A percentile compares a stretch with the other conserved stretches of the same genome.
These are phyloP conservation scores for Amitus sp. DNA, from an alignment of 2,888 invertebrate genomes.

Conservation along the genomic window DNA sequence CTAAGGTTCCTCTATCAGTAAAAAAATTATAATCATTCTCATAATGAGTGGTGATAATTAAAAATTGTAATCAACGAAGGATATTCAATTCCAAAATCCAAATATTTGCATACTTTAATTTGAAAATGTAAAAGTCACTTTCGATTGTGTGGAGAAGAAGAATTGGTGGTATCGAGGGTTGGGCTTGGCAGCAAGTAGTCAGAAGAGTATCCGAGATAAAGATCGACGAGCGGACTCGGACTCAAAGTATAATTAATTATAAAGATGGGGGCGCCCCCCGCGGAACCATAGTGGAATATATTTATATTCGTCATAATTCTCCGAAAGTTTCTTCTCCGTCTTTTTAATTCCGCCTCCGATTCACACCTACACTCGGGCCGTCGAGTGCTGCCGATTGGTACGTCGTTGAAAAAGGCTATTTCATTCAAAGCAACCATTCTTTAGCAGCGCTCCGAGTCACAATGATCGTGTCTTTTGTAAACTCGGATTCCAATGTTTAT, in stretches of 20 bases:
- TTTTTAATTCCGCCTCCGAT: conserved; percentile 41
- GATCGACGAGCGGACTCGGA: conserved; percentile 55
- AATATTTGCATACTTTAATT: background rate
- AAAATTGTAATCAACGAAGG: too few species aligned
- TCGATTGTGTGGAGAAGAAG: conserved; percentile 18
- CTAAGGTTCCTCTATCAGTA: too few species aligned
- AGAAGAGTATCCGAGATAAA: conserved; percentile 51
- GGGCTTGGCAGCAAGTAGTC: conserved; percentile 42
- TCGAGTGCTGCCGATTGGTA: conserved; percentile 18
- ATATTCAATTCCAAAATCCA: too few species aligned
- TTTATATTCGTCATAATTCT: conserved; percentile 58
- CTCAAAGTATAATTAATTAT: conserved; percentile 59
- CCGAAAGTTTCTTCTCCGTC: conserved; percentile 40
- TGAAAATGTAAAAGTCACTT: background rate
- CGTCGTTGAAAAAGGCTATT: conserved; percentile 30
- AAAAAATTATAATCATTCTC: too few species aligned
- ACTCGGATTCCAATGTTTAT: background rate
- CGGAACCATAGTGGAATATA: conserved; percentile 53
- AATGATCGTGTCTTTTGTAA: background rate
- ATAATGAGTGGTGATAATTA: too few species aligned
- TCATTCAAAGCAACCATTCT: conserved; percentile 23
- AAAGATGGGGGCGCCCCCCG: conserved; percentile 54
- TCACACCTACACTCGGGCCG: conserved; percentile 34
- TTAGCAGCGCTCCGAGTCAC: conserved; percentile 27
- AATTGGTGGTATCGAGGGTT: conserved; percentile 43